Conservation (phyloP, 2,888 invertebrate species). For the Eretmocerus hayati region DNA sequence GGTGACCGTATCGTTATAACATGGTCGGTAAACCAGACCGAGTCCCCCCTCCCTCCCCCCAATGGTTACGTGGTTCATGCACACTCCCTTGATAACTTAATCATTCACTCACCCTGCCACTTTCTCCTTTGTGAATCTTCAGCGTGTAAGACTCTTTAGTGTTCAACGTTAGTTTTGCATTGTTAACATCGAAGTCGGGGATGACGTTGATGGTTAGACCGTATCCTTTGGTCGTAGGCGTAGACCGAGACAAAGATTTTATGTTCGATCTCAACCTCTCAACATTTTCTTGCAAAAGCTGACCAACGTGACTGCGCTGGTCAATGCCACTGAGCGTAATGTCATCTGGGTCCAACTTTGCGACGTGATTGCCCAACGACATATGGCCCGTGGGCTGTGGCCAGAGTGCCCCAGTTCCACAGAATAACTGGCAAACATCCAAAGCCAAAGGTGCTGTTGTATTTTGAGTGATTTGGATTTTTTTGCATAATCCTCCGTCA, state of each 20-base stretch:
- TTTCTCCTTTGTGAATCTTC: slow-evolving; percentile 25
- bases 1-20: too few species aligned
- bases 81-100: too few species aligned
- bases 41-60: too few species aligned
- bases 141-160: slow-evolving; percentile 35
- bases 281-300: slow-evolving; percentile 30
- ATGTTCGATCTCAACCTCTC: slow-evolving; percentile 26
- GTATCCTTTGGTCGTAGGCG: slow-evolving; percentile 18
- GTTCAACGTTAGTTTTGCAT: slow-evolving; percentile 47
- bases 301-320: slow-evolving; percentile 37
- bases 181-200: slow-evolving; percentile 11
- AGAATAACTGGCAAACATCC: slow-evolving; percentile 60
- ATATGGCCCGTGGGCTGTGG: slow-evolving; percentile 58
- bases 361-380: slow-evolving; percentile 52
- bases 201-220: slow-evolving; percentile 29
- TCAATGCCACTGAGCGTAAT: slow-evolving; percentile 47
- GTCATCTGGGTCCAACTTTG: slow-evolving; percentile 49
- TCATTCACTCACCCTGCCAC: slow-evolving; percentile 23
- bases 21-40: too few species aligned
- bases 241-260: slow-evolving; percentile 2
- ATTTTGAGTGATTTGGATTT: slow-evolving; percentile 30
- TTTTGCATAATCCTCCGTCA: slow-evolving; percentile 36
- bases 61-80: too few species aligned
- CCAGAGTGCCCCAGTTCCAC: slow-evolving; percentile 59
- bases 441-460: slow-evolving; percentile 38